Base-by-base conservation (phyloP, 1,140 invertebrate species). In the Magallana ariakensis region DNA sequence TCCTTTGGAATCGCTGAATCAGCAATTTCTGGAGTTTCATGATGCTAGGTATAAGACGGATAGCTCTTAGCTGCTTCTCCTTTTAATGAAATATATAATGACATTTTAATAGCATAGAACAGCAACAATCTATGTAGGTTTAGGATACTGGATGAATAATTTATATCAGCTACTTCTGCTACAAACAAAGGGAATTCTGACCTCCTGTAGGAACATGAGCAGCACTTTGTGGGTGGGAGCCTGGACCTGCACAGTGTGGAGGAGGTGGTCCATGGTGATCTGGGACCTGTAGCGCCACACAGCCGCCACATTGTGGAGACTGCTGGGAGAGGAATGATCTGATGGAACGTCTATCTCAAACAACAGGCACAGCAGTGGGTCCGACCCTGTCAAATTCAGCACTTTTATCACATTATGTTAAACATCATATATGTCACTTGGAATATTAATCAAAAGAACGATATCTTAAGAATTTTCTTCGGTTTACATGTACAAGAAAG, bases 41-140 rank as follows among this genome's bases (percentile, higher is more conserved):
- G 58, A 93, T 92, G 80, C 89, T 89, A 11, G 93, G 93, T 80
- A 93, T 80, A 80, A 88, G 90, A n/a, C 89, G 87, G 19, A 93
- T 62, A 10, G 90, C 90, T 86, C 90, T 82, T n/a, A 93, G 75
- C 53, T 90, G 80, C 19, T 90, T 89, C n/a, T 92, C 89, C 93
- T 93, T 66, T 46, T 87, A 89, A 22, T 86, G 3, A 81, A 26
- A 83, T 6, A 46, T 1, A 22, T 22, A 33, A 46, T 15, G 4
- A 15, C 56, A 8, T 22, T 9, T 60, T 3, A 60, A 60, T n/a
- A 60, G 57, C 11, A 60, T 3, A 33, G 33, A 33, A 33, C 7
- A 11, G 57, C 1, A 33, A 33, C 33, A 33, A 33, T 33, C 33
- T 33, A 1, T 1, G 33, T 33, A 33, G 33, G 33, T 33, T 33